phyloP scores from a whole-genome alignment of 1,140 invertebrate genomes.

The Hermetia illucens region DNA sequence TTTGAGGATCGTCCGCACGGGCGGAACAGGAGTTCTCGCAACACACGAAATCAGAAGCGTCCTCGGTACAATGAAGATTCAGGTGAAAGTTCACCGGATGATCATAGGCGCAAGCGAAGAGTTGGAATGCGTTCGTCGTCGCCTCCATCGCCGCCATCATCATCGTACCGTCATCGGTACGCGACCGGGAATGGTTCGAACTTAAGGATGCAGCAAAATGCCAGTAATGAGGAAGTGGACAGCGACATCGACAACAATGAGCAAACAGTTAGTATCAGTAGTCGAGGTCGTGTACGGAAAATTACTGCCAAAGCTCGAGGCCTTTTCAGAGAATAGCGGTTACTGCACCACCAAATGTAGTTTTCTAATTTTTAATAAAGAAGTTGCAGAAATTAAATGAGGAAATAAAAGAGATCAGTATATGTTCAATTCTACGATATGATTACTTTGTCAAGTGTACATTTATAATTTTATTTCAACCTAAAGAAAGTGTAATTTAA shows the following conservation, averaged over 20 bases:
- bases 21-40: no score
- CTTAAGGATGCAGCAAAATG: conserved; percentile 4
- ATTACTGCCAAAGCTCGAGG: conserved; percentile 63
- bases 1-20: no score
- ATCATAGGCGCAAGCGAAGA: conserved; percentile 10
- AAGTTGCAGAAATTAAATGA: no score
- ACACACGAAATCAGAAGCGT: conserved; percentile 34
- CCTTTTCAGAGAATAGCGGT: conserved; percentile 39
- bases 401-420: no score
- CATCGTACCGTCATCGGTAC: neutral
- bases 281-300: conserved; percentile 67
- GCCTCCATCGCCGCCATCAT: neutral
- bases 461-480: no score
- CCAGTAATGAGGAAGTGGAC: conserved; percentile 11
- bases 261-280: conserved; percentile 53
- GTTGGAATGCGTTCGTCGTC: no score
- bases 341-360: no score
- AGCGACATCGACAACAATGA: conserved; percentile 28
- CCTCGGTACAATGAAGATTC: conserved; percentile 49
- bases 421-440: no score
- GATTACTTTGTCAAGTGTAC: no score
- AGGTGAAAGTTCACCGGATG: conserved; percentile 24
- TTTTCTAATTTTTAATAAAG: no score
- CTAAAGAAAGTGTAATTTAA: no score
- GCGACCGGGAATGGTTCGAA: conserved; percentile 9